These are phyloP conservation scores for Andrena cerasifolii DNA, from an alignment of 1,140 invertebrate species.

Conservation along the genomic window DNA sequence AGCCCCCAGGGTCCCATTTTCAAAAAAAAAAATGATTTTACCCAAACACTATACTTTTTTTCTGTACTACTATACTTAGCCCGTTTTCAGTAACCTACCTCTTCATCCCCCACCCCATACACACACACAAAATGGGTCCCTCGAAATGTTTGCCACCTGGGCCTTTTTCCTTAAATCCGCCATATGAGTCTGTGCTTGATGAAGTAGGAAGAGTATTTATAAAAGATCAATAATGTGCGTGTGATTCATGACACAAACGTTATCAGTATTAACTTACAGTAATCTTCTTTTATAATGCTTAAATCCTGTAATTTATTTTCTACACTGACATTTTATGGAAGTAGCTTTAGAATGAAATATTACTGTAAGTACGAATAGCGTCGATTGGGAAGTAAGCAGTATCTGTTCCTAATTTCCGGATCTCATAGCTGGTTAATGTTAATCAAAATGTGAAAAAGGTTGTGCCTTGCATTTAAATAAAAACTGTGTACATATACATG, in stretches of 20 bases:
- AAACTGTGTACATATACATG: neutral
- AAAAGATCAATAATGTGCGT: neutral
- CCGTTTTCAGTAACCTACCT: too few relatives aligned
- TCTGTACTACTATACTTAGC: too few relatives aligned
- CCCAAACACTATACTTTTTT: too few relatives aligned
- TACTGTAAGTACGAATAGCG: neutral
- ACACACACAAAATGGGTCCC: too few relatives aligned
- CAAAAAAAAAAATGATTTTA: too few relatives aligned
- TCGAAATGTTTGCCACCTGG: too few relatives aligned
- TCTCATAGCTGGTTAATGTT: neutral
- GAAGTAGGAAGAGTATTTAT: neutral
- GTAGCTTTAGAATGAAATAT: neutral
- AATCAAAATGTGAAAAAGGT: neutral
- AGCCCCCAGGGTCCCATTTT: too few relatives aligned
- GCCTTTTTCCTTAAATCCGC: too few relatives aligned
- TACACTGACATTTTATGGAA: neutral
- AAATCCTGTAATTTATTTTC: conserved; percentile 22
- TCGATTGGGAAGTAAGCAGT: neutral
- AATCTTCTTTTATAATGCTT: neutral
- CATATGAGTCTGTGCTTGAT: neutral
- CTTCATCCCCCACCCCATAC: too few relatives aligned
- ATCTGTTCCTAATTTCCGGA: conserved; percentile 7
- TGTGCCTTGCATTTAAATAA: neutral
- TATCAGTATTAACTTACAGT: conserved; percentile 24
- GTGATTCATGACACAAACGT: neutral